A percentile compares a stretch with the other conserved stretches of the same genome.
These are phyloP conservation scores for Oryzias curvinotus DNA, from an alignment of 2,113 vertebrate genomes.

Conservation along the genomic window DNA sequence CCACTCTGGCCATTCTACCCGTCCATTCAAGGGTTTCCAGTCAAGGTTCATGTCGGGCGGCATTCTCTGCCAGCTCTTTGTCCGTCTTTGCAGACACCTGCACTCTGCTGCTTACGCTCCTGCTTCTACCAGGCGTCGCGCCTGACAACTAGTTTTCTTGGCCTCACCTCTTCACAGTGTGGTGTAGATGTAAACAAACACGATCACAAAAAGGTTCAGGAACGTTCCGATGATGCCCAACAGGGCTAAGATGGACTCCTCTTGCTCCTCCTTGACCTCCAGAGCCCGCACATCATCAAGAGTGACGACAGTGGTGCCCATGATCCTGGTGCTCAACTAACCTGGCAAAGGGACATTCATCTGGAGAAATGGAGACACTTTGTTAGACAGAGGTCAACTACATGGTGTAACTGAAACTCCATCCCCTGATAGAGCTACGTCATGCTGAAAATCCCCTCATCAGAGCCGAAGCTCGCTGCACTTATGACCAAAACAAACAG, in stretches of 20 bases:
- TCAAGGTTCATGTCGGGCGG: slow-evolving; percentile 31
- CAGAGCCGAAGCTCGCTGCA: too few species aligned
- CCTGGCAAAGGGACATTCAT: slow-evolving; percentile 80
- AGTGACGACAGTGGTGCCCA: slow-evolving; percentile 86
- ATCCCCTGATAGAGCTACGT: not conserved
- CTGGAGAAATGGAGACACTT: slow-evolving; percentile 60
- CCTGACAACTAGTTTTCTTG: not conserved
- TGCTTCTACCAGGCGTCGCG: not conserved
- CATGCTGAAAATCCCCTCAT: not conserved
- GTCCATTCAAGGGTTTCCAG: slow-evolving; percentile 12
- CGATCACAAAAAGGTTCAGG: slow-evolving; percentile 88
- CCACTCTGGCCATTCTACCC: not conserved
- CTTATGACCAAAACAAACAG: too few species aligned
- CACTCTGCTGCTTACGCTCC: not conserved
- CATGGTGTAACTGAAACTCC: not conserved
- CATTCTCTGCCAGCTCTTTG: not conserved
- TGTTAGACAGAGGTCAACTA: slow-evolving; percentile 1
- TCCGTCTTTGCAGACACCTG: not conserved
- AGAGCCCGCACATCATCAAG: slow-evolving; percentile 83
- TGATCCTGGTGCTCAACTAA: slow-evolving; percentile 78
- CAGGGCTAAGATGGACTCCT: slow-evolving; percentile 88
- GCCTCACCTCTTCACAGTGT: slow-evolving; percentile 77
- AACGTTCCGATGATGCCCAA: slow-evolving; percentile 88
- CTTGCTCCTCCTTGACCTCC: slow-evolving; percentile 89
- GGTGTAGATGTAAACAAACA: slow-evolving; percentile 90